Percentiles rank a stretch among this genome's conserved stretches.
phyloP scores from a whole-genome alignment of 1,140 invertebrate genomes.

The Drosophila guanche region DNA sequence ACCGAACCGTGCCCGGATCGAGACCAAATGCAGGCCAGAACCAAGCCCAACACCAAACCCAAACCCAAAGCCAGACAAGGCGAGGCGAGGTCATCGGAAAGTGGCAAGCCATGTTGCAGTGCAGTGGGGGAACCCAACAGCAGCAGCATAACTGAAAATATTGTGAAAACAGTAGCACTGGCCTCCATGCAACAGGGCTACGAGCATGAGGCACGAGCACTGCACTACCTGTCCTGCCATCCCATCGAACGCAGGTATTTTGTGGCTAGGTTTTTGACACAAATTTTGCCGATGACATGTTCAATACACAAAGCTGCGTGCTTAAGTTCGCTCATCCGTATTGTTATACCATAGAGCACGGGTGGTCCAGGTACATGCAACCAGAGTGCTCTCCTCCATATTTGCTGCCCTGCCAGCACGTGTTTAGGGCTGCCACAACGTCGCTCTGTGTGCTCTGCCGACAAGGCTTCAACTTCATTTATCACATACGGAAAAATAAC shows the following conservation, averaged over 20 bases:
- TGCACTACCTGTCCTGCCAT: neutral
- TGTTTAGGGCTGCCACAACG: constrained; percentile 56
- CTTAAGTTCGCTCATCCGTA: constrained; percentile 67
- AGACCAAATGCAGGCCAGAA: constrained; percentile 21
- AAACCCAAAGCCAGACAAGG: neutral
- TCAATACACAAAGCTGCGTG: constrained; percentile 80
- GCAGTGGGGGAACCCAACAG: neutral
- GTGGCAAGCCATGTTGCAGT: constrained; percentile 53
- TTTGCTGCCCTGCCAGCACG: constrained; percentile 63
- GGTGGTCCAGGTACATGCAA: constrained; percentile 22
- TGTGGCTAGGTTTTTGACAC: constrained; percentile 72
- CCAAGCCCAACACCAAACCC: constrained; percentile 10
- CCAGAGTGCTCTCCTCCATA: constrained; percentile 32
- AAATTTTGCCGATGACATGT: constrained; percentile 78
- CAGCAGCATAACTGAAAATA: constrained; percentile 65
- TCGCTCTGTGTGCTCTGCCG: constrained; percentile 9
- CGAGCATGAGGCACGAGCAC: constrained; percentile 20
- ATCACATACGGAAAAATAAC: constrained; percentile 8
- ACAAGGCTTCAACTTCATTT: constrained; percentile 23
- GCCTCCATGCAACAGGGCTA: constrained; percentile 57
- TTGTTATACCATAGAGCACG: constrained; percentile 54
- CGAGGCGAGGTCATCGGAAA: constrained; percentile 19
- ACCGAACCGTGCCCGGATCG: constrained; percentile 8
- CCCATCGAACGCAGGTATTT: constrained; percentile 39
- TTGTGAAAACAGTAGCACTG: constrained; percentile 63